phyloP scores from a whole-genome alignment of 1,140 invertebrate species.

The Leguminivora glycinivorella region DNA sequence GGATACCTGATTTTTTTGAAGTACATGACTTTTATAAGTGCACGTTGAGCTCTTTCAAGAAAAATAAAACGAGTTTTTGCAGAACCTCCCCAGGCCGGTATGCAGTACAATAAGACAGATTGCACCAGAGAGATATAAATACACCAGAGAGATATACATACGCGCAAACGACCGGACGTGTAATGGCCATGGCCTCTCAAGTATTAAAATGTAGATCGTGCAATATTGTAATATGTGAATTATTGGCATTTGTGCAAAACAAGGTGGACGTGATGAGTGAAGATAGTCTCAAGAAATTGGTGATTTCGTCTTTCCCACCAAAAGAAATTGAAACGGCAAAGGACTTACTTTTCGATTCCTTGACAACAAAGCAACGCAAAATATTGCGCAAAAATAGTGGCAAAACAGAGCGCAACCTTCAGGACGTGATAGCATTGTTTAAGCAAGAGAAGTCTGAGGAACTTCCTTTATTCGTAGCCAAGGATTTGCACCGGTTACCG shows the following conservation, averaged over 20 bases:
- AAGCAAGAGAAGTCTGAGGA: background rate
- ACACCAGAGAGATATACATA: no score
- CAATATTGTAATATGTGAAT: slow-evolving; percentile 23
- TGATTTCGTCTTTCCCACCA: background rate
- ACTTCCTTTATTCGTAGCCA: slow-evolving; percentile 9
- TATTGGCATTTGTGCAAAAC: slow-evolving; percentile 6
- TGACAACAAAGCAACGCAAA: background rate
- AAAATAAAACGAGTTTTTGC: no score
- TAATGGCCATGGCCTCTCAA: slow-evolving; percentile 14
- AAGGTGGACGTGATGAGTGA: slow-evolving; percentile 14
- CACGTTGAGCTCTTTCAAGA: no score
- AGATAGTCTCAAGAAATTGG: background rate
- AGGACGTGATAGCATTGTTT: slow-evolving; percentile 16
- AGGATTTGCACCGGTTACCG: background rate
- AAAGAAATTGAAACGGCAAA: background rate
- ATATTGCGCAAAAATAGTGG: slow-evolving; percentile 6
- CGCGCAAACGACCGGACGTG: background rate
- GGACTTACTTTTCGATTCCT: slow-evolving; percentile 8
- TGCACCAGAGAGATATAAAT: no score
- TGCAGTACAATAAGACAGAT: no score
- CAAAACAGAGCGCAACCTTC: slow-evolving; percentile 1
- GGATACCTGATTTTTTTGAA: no score
- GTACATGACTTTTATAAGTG: no score
- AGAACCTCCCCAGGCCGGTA: no score
- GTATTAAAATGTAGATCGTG: slow-evolving; percentile 15